Evolutionary conservation across 2,888 invertebrate genomes (phyloP).

Genomic region (Tuberolachnus salignus): DNA sequence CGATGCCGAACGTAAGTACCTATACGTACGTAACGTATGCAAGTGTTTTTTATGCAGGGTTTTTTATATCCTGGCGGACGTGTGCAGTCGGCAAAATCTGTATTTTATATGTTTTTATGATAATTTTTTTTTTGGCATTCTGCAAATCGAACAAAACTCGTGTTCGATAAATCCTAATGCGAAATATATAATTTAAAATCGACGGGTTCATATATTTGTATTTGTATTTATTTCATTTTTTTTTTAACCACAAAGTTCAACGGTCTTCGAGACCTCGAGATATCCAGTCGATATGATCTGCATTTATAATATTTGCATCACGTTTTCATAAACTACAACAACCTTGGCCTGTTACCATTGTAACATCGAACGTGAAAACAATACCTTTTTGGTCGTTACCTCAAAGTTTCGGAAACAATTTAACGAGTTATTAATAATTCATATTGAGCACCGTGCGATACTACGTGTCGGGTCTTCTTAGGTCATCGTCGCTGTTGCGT

Average conservation of each 20-base stretch:
- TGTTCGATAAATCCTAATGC: neutral
- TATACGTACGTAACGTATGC: no score
- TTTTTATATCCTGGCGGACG: no score
- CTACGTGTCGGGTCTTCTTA: neutral
- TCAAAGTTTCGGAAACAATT: slow-evolving; percentile 36
- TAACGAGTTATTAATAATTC: slow-evolving; percentile 47
- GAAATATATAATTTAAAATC: neutral
- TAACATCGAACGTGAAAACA: slow-evolving; percentile 19
- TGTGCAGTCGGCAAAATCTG: no score
- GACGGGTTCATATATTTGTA: neutral
- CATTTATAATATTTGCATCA: slow-evolving; percentile 33
- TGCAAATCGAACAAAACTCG: no score
- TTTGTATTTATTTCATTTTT: neutral
- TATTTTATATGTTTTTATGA: no score
- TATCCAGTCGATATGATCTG: slow-evolving; percentile 21
- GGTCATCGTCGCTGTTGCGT: slow-evolving; percentile 1
- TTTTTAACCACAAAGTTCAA: slow-evolving; percentile 35
- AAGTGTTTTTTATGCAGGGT: no score
- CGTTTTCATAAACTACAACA: slow-evolving; percentile 12
- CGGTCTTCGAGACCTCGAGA: slow-evolving; percentile 20
- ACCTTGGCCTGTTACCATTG: slow-evolving; percentile 35
- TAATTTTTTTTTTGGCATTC: no score
- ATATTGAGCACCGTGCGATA: neutral
- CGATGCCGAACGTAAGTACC: slow-evolving; percentile 45
- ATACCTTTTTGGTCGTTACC: slow-evolving; percentile 3